phyloP scores from a whole-genome alignment of 2,888 invertebrate species.

The Drosophila antonietae region DNA sequence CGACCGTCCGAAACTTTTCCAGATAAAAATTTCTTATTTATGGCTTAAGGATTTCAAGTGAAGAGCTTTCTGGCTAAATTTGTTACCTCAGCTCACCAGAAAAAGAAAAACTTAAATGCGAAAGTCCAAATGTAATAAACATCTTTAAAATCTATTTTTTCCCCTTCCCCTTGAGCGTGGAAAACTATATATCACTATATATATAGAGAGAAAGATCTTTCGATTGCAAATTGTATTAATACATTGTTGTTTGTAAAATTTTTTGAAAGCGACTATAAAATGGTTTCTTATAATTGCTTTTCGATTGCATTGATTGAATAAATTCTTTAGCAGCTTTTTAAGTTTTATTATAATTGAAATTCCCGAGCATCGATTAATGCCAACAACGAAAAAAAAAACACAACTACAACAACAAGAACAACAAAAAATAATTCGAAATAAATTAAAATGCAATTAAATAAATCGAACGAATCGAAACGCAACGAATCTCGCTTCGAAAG shows the following conservation, averaged over 20 bases:
- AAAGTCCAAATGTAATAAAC: constrained; percentile 18
- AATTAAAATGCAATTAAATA: constrained; percentile 82
- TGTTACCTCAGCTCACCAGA: constrained; percentile 24
- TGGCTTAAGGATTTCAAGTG: constrained; percentile 75
- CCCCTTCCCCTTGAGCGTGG: background rate
- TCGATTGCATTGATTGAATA: constrained; percentile 77
- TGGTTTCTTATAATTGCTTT: constrained; percentile 79
- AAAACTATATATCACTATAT: constrained; percentile 6
- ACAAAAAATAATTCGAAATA: constrained; percentile 81
- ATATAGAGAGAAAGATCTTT: background rate
- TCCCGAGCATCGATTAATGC: constrained; percentile 80
- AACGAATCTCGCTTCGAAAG: constrained; percentile 34
- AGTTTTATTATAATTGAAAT: constrained; percentile 83
- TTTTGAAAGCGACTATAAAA: constrained; percentile 73
- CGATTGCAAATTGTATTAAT: constrained; percentile 6
- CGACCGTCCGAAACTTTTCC: constrained; percentile 70
- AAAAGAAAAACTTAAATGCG: constrained; percentile 13
- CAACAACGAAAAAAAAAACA: constrained; percentile 49
- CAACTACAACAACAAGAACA: constrained; percentile 20
- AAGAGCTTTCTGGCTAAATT: constrained; percentile 54
- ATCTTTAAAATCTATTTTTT: constrained; percentile 16
- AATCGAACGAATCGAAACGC: constrained; percentile 66
- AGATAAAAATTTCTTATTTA: constrained; percentile 81
- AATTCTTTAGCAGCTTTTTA: constrained; percentile 73
- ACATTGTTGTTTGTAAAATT: constrained; percentile 28